Base-by-base conservation (phyloP, 2,113 vertebrate genomes). In the Microcebus murinus region DNA sequence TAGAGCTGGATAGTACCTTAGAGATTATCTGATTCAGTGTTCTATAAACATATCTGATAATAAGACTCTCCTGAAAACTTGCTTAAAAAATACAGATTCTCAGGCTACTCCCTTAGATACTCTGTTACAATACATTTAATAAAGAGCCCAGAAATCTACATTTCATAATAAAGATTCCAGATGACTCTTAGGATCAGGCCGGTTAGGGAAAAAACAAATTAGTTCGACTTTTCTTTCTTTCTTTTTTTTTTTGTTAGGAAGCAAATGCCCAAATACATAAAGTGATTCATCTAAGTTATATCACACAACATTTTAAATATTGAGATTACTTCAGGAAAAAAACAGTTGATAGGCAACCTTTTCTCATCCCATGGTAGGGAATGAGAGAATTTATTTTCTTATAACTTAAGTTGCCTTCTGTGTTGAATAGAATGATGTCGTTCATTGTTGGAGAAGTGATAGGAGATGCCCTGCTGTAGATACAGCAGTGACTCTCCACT, bases 1-100 rank as follows among this genome's bases (percentile, higher is more conserved):
- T 70, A 70, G 29, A 63, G 4, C 34, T 50, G 2, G 25, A 77
- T 79, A 87, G n/a, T 57, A 50, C 50, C 27, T 70, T 45, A 39
- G 52, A 95, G 71, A 61, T 86, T n/a, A 27, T 92, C 52, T 87
- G 73, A 95, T 77, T 87, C 42, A 91, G 21, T 88, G 45, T 88
- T 91, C 48, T 39, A 79, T 95, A 91, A 87, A 79, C 6, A 63
- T 95, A 21, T 71, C 39, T 81, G 34, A 80, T 96, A 34, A 55
- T 84, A 59, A 86, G 39, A 55, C 34, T 83, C 21, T 87, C 50
- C 12, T 83, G 63, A 87, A 48, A 89, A 95, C 15, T 87, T 79
- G 48, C 50, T 87, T 94, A 45, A 59, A 76, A 92, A 77, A 36
- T 70, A 86, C 0, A 76, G 36, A 86, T 87, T 96, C 50, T 91